Conservation (phyloP, 2,888 invertebrate genomes). For the Euspilapteryx auroguttella region DNA sequence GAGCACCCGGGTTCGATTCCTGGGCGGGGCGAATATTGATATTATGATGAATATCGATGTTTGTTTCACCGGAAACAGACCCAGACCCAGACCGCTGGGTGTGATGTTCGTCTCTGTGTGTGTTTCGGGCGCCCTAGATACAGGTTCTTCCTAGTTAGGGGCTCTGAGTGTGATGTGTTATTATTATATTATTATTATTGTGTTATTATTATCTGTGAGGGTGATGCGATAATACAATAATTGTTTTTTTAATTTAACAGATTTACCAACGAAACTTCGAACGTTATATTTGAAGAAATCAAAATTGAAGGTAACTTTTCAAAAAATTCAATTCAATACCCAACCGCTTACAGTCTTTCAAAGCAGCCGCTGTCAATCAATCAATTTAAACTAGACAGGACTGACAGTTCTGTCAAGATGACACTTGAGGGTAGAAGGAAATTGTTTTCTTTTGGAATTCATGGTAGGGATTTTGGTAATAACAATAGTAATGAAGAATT, state of each 20-base stretch:
- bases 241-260: slow-evolving; percentile 16
- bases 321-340: slow-evolving; percentile 19
- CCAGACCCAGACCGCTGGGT: too few species aligned
- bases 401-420: slow-evolving; percentile 14
- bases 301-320: slow-evolving; percentile 24
- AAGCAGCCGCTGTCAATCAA: slow-evolving; percentile 11
- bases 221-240: not conserved
- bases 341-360: slow-evolving; percentile 18
- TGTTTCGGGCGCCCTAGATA: too few species aligned
- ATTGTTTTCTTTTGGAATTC: slow-evolving; percentile 24
- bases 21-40: too few species aligned
- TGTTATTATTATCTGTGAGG: not conserved
- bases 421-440: slow-evolving; percentile 15
- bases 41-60: too few species aligned
- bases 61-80: too few species aligned
- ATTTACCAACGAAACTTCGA: slow-evolving; percentile 16
- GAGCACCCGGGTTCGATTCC: too few species aligned
- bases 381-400: slow-evolving; percentile 15
- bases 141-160: too few species aligned
- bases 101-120: too few species aligned
- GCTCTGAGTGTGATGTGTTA: too few species aligned
- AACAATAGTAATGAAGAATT: slow-evolving; percentile 6
- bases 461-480: slow-evolving; percentile 21
- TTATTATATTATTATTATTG: not conserved
- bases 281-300: slow-evolving; percentile 22